phyloP scores from a whole-genome alignment of 2,797 vertebrate species.

The Urocyon cinereoargenteus region DNA sequence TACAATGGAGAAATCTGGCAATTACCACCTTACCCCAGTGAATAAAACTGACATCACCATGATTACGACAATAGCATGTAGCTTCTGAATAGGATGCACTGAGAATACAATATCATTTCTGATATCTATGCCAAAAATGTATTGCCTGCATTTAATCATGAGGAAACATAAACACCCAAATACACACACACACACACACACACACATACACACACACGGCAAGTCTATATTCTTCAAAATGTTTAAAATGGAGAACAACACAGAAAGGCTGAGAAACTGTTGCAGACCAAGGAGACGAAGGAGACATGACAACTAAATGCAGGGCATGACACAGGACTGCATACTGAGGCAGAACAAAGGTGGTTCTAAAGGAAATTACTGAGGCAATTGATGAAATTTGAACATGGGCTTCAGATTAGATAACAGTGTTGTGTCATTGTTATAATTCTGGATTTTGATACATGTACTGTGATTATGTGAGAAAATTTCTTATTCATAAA shows the following conservation, averaged over 20 bases:
- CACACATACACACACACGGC: background rate
- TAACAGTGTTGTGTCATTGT: background rate
- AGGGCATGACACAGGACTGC: fast-evolving
- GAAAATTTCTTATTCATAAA: background rate
- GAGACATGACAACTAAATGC: background rate
- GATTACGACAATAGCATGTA: background rate
- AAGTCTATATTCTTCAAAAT: background rate
- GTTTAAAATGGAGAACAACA: background rate
- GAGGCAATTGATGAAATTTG: background rate
- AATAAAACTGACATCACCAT: background rate
- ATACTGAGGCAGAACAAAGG: background rate
- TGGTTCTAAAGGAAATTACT: background rate
- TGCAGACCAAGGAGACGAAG: background rate
- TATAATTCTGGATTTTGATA: background rate
- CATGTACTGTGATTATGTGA: background rate
- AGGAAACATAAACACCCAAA: background rate
- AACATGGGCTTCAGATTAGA: background rate
- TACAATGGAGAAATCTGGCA: background rate
- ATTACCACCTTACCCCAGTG: background rate
- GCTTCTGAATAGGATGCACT: background rate
- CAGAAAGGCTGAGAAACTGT: background rate
- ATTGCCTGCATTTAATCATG: background rate
- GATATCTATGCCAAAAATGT: background rate
- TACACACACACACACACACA: background rate
- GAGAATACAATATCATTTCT: background rate